Evolutionary conservation across 2,888 invertebrate species (phyloP), one percentile per base, ranked within the genome.

Genomic region (Syrphus vitripennis): DNA sequence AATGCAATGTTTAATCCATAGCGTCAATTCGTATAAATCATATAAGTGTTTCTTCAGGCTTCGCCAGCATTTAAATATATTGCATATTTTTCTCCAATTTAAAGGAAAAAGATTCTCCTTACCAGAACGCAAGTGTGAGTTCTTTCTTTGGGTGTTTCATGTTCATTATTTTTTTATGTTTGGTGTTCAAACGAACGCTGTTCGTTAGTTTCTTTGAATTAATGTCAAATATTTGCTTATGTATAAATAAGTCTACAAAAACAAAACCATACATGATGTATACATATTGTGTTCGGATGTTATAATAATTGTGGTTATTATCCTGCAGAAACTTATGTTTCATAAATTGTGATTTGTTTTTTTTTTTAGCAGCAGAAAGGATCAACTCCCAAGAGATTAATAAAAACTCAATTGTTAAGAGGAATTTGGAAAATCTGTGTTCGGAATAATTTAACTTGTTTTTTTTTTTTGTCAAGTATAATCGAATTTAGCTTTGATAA

Each of bases 141-240:
- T 34, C 45, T 70, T 34, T 10, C 37, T 24, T 34, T 37, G 34
- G 14, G 48, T 4, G 26, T 59, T 26, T 67, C 26, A 31, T 61
- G 37, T 40, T 37, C 34, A 34, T 53, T n/a, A 34, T 29, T 57
- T 59, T 67, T 50, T 40, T 40, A n/a, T 9, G n/a, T 53, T 55
- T 48, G 50, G 24, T 31, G 45, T 21, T 19, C 24, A 42, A 74
- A 80, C 67, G 31, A 31, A 69, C 59, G 29, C 24, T 74, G 14
- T 31, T 65, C 50, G 57, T 79, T 48, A 72, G 59, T 61, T 74
- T 80, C 34, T 55, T 50, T 37, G 65, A 67, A 80, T 80, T 16
- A 75, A 53, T 81, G 42, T 45, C 59, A 81, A 81, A 75, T 61
- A 75, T 69, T 81, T 76, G 63, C 45, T 42, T 21, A 70, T 75